Evolutionary conservation across 2,113 vertebrate species (phyloP), one percentile per base, ranked within the genome.

Genomic region (Illadopsis cleaveri): DNA sequence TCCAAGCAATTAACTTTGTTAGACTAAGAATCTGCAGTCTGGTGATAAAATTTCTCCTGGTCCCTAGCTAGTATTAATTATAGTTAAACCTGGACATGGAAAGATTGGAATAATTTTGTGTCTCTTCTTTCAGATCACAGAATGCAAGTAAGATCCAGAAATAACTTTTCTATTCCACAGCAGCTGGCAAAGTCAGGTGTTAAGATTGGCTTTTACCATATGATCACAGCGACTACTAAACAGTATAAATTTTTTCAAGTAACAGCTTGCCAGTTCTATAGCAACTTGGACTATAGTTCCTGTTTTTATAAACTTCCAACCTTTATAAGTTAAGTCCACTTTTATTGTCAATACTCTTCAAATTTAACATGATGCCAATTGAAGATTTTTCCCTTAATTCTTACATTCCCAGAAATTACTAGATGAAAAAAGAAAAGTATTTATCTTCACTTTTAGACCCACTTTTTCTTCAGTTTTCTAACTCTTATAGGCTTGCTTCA

Each of bases 101-200:
- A 86, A 96, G 82, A 89, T n/a, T 89, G 97, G 95, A 98, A 96
- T 96, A 96, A 97, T 96, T 96, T 97, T 96, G 77, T 97, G 89
- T 97, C 97, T 98, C 94, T 96, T 97, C 95, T 96, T 88, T 94
- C 91, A 95, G 91, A 98, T 97, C 96, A 97, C 84, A 97, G 85
- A 95, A 97, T 65, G 95, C 90, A 97, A 96, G 90, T 73, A 94
- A 89, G 93, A 96, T 97, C 97, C 97, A 98, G 96, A 96, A 97
- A 97, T 89, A 98, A 98, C 91, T 97, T 96, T 96, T 93, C 94
- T 83, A 83, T 94, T 98, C 97, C 93, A 82, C 82, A 96, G 98
- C 97, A 97, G 96, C 96, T 98, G 98, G 97, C 98, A 97, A 89
- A 94, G 87, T 82, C 97, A 98, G 97, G 97, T 98, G 98, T 96